A percentile compares a stretch with the other conserved stretches of the same genome.
phyloP scores from a whole-genome alignment of 2,888 invertebrate species.

The Nysson spinosus region DNA sequence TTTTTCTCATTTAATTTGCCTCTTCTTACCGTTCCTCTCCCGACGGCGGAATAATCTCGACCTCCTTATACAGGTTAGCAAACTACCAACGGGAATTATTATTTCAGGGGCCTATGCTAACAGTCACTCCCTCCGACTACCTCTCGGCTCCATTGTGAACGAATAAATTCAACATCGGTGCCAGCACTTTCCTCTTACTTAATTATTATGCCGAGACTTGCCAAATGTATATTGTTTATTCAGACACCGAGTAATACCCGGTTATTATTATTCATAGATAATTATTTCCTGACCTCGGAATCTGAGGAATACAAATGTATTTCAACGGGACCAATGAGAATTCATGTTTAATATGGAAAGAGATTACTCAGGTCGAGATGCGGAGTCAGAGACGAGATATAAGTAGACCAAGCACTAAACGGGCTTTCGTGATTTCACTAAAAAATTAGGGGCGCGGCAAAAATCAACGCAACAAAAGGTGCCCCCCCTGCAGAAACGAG shows the following conservation, averaged over 20 bases:
- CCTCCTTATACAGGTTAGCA: conserved; percentile 63
- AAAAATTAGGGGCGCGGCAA: too few relatives aligned
- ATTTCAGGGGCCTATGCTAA: conserved; percentile 61
- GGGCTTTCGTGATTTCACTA: too few relatives aligned
- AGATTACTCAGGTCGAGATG: too few relatives aligned
- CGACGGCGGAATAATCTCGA: conserved; percentile 46
- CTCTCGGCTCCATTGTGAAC: conserved; percentile 54
- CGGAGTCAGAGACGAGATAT: too few relatives aligned
- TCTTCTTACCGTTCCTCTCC: neutral
- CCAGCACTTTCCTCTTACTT: conserved; percentile 48
- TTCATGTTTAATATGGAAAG: neutral
- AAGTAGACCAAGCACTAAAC: too few relatives aligned
- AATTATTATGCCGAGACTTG: conserved; percentile 62
- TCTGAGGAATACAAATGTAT: too few relatives aligned
- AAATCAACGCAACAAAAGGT: too few relatives aligned
- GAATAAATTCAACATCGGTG: conserved; percentile 65
- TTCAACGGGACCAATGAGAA: neutral
- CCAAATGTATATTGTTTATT: conserved; percentile 32
- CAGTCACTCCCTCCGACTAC: conserved; percentile 40
- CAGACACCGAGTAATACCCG: conserved; percentile 14
- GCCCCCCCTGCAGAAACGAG: too few relatives aligned
- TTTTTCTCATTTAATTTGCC: neutral
- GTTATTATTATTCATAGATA: conserved; percentile 21
- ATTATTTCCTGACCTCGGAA: conserved; percentile 21
- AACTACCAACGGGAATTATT: conserved; percentile 68